phyloP scores from a whole-genome alignment of 2,797 vertebrate species.

The Acrocephalus scirpaceus region DNA sequence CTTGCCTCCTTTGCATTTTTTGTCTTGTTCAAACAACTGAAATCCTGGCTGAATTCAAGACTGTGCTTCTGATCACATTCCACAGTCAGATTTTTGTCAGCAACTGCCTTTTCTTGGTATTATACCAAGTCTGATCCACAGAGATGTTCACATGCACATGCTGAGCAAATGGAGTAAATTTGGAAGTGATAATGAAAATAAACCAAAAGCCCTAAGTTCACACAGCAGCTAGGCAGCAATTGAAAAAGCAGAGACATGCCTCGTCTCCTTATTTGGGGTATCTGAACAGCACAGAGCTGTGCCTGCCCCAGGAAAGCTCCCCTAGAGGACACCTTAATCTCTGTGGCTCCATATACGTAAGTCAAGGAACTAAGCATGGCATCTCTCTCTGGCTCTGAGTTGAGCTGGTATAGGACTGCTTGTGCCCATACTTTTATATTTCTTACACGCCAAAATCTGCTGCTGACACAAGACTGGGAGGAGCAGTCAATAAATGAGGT shows the following conservation, averaged over 20 bases:
- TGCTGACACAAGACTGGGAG: background rate
- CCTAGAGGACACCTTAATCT: background rate
- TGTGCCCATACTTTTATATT: background rate
- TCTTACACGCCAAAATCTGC: background rate
- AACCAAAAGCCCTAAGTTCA: background rate
- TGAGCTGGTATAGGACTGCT: background rate
- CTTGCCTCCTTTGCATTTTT: background rate
- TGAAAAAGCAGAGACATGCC: background rate
- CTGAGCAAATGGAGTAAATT: background rate
- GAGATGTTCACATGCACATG: rapidly evolving
- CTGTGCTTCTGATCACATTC: background rate
- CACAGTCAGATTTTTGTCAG: background rate
- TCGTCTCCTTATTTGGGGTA: background rate
- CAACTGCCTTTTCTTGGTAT: background rate
- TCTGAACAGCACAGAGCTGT: background rate
- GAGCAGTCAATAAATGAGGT: background rate
- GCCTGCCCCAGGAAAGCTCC: background rate
- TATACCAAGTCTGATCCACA: background rate
- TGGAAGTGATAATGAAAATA: background rate
- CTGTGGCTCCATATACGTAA: background rate
- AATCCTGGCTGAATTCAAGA: background rate
- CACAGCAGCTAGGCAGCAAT: background rate
- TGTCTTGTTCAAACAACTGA: background rate
- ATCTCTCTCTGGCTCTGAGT: background rate
- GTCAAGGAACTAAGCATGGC: background rate